phyloP scores from a whole-genome alignment of 2,888 invertebrate species.

The Bellardia bayeri region DNA sequence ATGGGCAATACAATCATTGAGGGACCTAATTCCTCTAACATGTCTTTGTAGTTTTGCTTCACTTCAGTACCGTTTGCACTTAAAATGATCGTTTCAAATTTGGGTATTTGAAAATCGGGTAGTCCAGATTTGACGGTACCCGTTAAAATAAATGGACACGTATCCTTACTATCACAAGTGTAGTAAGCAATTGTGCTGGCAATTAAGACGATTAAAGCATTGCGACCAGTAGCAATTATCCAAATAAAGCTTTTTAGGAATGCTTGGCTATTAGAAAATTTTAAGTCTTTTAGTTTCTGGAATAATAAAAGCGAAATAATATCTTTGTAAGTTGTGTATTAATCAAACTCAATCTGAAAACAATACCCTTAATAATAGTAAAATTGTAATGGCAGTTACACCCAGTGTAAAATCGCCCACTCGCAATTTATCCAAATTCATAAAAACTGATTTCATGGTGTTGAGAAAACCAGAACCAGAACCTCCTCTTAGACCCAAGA shows the following conservation, averaged over 20 bases:
- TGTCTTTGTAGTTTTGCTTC: slow-evolving; percentile 79
- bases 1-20: slow-evolving; percentile 94
- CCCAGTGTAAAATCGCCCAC: slow-evolving; percentile 90
- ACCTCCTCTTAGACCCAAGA: slow-evolving; percentile 90
- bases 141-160: slow-evolving; percentile 89
- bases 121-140: slow-evolving; percentile 89
- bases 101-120: slow-evolving; percentile 88
- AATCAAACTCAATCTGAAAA: not conserved
- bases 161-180: slow-evolving; percentile 83
- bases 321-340: not conserved
- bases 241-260: slow-evolving; percentile 87
- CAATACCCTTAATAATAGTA: slow-evolving; percentile 90
- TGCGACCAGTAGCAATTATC: slow-evolving; percentile 92
- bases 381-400: slow-evolving; percentile 88
- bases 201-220: slow-evolving; percentile 91
- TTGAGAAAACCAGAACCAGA: slow-evolving; percentile 90
- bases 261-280: slow-evolving; percentile 69
- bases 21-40: slow-evolving; percentile 91
- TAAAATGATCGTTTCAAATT: slow-evolving; percentile 87
- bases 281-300: slow-evolving; percentile 71
- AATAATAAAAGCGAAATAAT: slow-evolving; percentile 6
- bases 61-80: slow-evolving; percentile 79
- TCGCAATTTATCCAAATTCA: slow-evolving; percentile 88
- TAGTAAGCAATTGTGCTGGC: slow-evolving; percentile 87
- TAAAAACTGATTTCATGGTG: slow-evolving; percentile 89